These are phyloP conservation scores for Myotis pilosus DNA, from an alignment of 2,797 vertebrate genomes.

Conservation along the genomic window DNA sequence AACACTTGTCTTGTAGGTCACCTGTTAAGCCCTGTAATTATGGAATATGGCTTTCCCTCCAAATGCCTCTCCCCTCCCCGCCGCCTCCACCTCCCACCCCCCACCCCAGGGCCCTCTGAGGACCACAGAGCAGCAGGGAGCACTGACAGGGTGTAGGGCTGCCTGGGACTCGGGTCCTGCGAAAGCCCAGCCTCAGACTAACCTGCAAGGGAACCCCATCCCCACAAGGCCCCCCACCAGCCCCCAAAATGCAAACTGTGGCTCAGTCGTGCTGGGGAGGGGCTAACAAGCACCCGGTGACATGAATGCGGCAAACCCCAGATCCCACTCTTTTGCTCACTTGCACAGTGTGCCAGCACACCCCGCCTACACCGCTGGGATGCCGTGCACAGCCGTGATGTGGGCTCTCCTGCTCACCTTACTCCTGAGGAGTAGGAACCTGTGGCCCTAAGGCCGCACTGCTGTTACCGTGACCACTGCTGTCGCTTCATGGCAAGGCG, in stretches of 20 bases:
- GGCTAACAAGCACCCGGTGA: too few relatives aligned
- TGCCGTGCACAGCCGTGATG: not conserved
- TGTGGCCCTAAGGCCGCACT: not conserved
- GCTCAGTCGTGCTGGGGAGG: not conserved
- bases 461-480: not conserved
- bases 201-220: not conserved
- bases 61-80: not conserved
- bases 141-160: not conserved
- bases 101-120: not conserved
- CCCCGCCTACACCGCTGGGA: not conserved
- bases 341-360: fast-evolving
- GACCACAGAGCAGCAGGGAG: not conserved
- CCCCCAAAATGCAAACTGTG: not conserved
- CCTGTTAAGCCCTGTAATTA: conserved; percentile 56
- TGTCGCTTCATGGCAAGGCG: not conserved
- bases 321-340: not conserved
- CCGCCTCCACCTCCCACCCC: fast-evolving
- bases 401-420: not conserved
- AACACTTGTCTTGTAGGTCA: conserved; percentile 65
- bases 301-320: fast-evolving
- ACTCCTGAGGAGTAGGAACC: not conserved
- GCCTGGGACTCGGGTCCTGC: not conserved
- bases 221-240: not conserved
- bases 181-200: not conserved
- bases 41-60: conserved; percentile 46